These are phyloP conservation scores for Gonioctena quinquepunctata DNA, from an alignment of 1,140 invertebrate genomes.

Conservation along the genomic window DNA sequence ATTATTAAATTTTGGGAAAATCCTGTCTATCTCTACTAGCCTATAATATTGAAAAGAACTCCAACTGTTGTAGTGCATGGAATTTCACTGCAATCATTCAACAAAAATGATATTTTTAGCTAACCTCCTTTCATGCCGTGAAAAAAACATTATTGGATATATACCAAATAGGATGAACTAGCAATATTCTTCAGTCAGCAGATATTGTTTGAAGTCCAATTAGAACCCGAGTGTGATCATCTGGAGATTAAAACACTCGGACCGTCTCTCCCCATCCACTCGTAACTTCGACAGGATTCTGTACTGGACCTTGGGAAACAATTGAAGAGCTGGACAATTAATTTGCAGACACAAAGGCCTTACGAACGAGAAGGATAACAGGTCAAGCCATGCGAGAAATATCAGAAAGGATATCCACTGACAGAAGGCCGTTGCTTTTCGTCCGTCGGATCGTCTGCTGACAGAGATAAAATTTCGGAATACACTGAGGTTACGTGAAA, in stretches of 20 bases:
- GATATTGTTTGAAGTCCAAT: neutral
- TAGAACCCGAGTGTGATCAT: neutral
- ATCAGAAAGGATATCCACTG: slow-evolving; percentile 6
- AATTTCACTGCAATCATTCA: too few species aligned
- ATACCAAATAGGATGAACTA: too few species aligned
- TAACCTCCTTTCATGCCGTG: too few species aligned
- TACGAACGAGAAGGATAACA: neutral
- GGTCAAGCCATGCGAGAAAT: neutral
- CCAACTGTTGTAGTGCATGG: too few species aligned
- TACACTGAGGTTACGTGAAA: neutral
- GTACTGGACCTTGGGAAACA: neutral
- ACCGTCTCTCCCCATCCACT: neutral
- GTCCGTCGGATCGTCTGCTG: neutral
- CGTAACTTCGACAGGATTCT: neutral
- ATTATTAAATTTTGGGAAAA: too few species aligned
- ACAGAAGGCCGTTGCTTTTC: neutral
- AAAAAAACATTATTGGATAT: too few species aligned
- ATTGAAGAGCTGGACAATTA: slow-evolving; percentile 2
- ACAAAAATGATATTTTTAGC: too few species aligned
- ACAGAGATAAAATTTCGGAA: neutral
- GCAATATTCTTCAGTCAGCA: neutral
- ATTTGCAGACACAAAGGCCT: slow-evolving; percentile 4
- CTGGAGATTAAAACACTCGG: neutral
- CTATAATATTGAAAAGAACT: too few species aligned
- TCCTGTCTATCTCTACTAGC: too few species aligned